Evolutionary conservation across 1,140 invertebrate genomes (phyloP).

Genomic region (silkworm (Bombyx mori)): DNA sequence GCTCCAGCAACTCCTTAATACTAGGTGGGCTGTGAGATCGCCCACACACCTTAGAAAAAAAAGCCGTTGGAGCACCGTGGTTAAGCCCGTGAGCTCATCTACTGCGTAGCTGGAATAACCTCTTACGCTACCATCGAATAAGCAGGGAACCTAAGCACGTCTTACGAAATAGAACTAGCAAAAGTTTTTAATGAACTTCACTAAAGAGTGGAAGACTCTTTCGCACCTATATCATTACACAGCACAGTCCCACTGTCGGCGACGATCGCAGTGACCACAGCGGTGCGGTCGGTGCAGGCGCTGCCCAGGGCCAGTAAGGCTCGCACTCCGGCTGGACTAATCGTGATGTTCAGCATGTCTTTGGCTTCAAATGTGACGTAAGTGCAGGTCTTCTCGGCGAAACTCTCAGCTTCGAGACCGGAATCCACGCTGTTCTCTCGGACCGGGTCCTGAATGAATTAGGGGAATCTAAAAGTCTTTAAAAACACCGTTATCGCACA

Average conservation of each 20-base stretch:
- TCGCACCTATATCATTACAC: slow-evolving; percentile 71
- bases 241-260: slow-evolving; percentile 46
- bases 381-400: slow-evolving; percentile 70
- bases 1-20: too few relatives aligned
- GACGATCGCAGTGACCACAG: slow-evolving; percentile 41
- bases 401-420: slow-evolving; percentile 61
- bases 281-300: slow-evolving; percentile 67
- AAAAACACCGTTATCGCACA: too few relatives aligned
- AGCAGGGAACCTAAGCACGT: too few relatives aligned
- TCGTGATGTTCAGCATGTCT: slow-evolving; percentile 78
- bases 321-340: slow-evolving; percentile 76
- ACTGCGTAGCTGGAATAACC: too few relatives aligned
- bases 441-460: slow-evolving; percentile 33
- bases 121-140: too few relatives aligned
- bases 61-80: too few relatives aligned
- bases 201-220: background rate
- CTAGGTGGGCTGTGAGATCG: too few relatives aligned
- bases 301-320: slow-evolving; percentile 75
- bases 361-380: slow-evolving; percentile 78
- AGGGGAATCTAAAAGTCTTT: too few relatives aligned
- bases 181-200: too few relatives aligned
- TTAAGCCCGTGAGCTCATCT: too few relatives aligned
- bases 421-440: slow-evolving; percentile 60
- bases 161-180: too few relatives aligned
- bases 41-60: too few relatives aligned